These are phyloP conservation scores for Synergus japonicus DNA, from an alignment of 2,888 invertebrate species.

Conservation along the genomic window DNA sequence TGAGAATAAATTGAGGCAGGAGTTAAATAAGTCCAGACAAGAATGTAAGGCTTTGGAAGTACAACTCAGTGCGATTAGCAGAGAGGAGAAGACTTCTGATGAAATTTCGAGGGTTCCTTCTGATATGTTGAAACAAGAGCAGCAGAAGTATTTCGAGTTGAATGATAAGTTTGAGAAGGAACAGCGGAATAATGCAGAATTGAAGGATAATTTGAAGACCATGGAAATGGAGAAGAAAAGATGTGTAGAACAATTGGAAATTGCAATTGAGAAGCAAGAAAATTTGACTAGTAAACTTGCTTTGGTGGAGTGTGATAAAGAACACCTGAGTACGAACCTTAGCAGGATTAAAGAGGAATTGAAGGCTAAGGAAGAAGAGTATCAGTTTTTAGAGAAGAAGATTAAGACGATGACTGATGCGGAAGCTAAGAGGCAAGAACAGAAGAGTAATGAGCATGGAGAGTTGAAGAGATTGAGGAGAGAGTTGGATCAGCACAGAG, in stretches of 20 bases:
- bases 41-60: slow-evolving; percentile 78
- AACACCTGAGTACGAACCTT: slow-evolving; percentile 78
- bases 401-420: slow-evolving; percentile 70
- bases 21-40: slow-evolving; percentile 80
- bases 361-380: slow-evolving; percentile 79
- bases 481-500: slow-evolving; percentile 66
- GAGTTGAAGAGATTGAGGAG: slow-evolving; percentile 65
- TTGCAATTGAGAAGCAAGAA: slow-evolving; percentile 78
- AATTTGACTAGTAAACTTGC: slow-evolving; percentile 70
- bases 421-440: slow-evolving; percentile 66
- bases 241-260: slow-evolving; percentile 78
- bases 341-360: slow-evolving; percentile 78
- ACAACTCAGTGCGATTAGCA: slow-evolving; percentile 66
- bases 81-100: slow-evolving; percentile 61
- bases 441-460: slow-evolving; percentile 60
- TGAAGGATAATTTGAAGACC: slow-evolving; percentile 77
- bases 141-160: slow-evolving; percentile 60
- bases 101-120: slow-evolving; percentile 39
- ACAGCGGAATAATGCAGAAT: slow-evolving; percentile 69
- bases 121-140: slow-evolving; percentile 59
- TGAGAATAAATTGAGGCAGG: slow-evolving; percentile 82
- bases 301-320: slow-evolving; percentile 75
- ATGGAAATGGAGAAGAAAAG: slow-evolving; percentile 78
- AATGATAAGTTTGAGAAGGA: slow-evolving; percentile 65
- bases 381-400: slow-evolving; percentile 80